phyloP scores from a whole-genome alignment of 2,888 invertebrate species.

The Oxyscelio sp. region DNA sequence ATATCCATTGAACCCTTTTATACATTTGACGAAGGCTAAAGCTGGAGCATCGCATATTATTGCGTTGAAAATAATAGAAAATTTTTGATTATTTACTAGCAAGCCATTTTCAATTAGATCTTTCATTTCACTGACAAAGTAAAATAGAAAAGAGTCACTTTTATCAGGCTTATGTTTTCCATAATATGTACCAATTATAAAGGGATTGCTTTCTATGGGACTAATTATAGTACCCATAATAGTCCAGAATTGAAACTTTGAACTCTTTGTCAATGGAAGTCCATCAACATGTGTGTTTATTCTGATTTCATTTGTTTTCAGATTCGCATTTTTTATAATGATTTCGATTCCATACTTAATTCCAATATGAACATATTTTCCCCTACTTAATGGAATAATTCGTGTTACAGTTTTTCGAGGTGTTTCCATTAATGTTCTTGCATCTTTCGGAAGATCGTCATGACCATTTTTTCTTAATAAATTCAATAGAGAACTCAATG shows the following conservation, averaged over 20 bases:
- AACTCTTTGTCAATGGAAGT: slow-evolving; percentile 10
- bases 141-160: background rate
- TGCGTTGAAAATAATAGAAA: background rate
- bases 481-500: background rate
- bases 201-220: slow-evolving; percentile 21
- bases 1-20: background rate
- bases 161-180: background rate
- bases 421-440: slow-evolving; percentile 4
- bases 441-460: slow-evolving; percentile 1
- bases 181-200: slow-evolving; percentile 19
- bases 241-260: no score
- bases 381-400: background rate
- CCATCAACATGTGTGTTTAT: slow-evolving; percentile 20
- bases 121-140: background rate
- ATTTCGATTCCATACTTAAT: background rate
- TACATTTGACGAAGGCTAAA: background rate
- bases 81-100: background rate
- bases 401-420: background rate
- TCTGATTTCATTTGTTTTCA: background rate
- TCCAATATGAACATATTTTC: slow-evolving; percentile 11
- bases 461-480: slow-evolving; percentile 18
- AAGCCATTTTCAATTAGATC: background rate
- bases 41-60: background rate
- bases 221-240: slow-evolving; percentile 10
- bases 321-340: background rate